Evolutionary conservation across 2,113 vertebrate species (phyloP), one percentile per base, ranked within the genome.

Genomic region (Micronisus gabar): DNA sequence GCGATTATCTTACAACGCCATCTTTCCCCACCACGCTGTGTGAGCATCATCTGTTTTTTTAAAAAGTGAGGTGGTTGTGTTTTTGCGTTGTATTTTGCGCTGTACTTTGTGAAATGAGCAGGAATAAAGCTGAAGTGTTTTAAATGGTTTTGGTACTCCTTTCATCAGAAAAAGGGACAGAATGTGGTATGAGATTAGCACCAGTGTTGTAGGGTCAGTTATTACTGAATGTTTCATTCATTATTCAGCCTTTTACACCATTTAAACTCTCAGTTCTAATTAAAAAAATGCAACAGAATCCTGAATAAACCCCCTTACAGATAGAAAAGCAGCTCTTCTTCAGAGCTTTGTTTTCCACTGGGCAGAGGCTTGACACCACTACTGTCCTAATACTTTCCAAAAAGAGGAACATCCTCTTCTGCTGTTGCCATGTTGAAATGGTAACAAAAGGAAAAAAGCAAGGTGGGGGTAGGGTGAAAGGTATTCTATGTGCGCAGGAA

Each of bases 21-120:
- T 16, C 55, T 56, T 23, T 63, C n/a, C 47, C n/a, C 52, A 2
- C 9, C 10, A 1, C 1, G 1, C 32, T 12, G 13, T 1, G 0
- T 5, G 16, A 72, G 5, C 40, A 34, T 3, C 16, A 14, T 3
- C 4, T 3, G 0, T 17, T 59, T 41, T 41, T 34, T 36, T 36
- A 3, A 8, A 19, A 41, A 73, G 30, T 3, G 19, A 41, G 36
- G 20, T 15, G 18, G 23, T 22, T 14, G 3, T 20, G 10, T 13
- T 95, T 66, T 36, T 86, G 53, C 1, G 5, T 53, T 38, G 38
- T 38, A 38, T 38, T 38, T 45, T n/a, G 25, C 3, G 5, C 15
- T 17, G 3, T 29, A 14, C 17, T 52, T 65, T 23, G 7, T 43
- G 38, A 80, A 53, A 58, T 1, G 2, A 50, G 38, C 11, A 79